A percentile compares a stretch with the other conserved stretches of the same genome.
phyloP scores from a whole-genome alignment of 2,113 vertebrate species.

The Aegypius monachus region DNA sequence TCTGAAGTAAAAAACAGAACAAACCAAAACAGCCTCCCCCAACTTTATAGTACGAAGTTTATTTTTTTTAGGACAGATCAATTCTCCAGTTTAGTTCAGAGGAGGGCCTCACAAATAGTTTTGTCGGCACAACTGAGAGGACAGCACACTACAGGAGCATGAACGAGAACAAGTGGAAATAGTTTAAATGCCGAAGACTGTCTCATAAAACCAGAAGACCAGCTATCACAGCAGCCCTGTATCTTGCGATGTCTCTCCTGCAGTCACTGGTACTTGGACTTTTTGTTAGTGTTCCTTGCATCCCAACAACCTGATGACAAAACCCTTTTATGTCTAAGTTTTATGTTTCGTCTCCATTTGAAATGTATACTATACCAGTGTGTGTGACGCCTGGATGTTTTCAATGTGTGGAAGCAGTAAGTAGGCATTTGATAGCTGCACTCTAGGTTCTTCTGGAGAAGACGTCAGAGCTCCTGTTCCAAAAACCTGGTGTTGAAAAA shows the following conservation, averaged over 20 bases:
- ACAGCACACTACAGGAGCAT: not conserved
- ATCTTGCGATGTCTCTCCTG: not conserved
- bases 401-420: conserved; percentile 90
- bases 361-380: conserved; percentile 80
- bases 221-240: not conserved
- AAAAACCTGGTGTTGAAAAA: conserved; percentile 80
- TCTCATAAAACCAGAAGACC: not conserved
- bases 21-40: not conserved
- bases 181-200: not conserved
- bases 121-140: not conserved
- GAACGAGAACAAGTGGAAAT: not conserved
- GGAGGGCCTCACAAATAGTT: not conserved
- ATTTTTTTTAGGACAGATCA: not conserved
- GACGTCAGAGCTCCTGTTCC: conserved; percentile 80
- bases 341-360: not conserved
- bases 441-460: conserved; percentile 75
- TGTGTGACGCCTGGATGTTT: conserved; percentile 88
- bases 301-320: not conserved
- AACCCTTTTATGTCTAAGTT: not conserved
- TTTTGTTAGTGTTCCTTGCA: not conserved
- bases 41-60: not conserved
- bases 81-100: not conserved
- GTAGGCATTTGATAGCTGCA: conserved; percentile 73
- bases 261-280: not conserved
- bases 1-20: not conserved